Evolutionary conservation across 2,888 invertebrate genomes (phyloP).

Genomic region (Eupithecia vulgata): DNA sequence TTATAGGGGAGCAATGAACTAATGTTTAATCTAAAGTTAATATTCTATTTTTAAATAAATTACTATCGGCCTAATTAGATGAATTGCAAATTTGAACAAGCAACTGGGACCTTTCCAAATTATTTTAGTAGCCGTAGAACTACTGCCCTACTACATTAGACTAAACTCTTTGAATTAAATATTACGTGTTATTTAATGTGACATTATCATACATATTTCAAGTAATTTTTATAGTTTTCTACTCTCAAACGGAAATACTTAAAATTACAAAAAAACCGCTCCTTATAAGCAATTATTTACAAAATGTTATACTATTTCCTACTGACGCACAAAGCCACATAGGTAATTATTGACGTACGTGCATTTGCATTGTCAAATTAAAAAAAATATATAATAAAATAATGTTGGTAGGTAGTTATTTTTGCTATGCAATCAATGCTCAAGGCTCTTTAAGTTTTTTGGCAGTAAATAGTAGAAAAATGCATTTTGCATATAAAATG

Average conservation of each 20-base stretch:
- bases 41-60: background rate
- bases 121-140: too few relatives aligned
- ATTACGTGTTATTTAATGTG: background rate
- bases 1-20: background rate
- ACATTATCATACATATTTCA: background rate
- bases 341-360: constrained; percentile 1
- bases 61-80: background rate
- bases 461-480: background rate
- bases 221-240: background rate
- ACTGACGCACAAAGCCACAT: background rate
- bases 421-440: background rate
- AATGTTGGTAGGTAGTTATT: background rate
- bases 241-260: background rate
- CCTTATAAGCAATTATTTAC: background rate
- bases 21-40: background rate
- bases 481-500: background rate
- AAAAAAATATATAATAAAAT: background rate
- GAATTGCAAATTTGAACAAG: too few relatives aligned
- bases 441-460: background rate
- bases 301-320: background rate
- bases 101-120: too few relatives aligned
- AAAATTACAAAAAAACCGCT: background rate
- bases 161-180: background rate
- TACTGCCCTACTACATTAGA: too few relatives aligned
- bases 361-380: background rate